Evolutionary conservation across 2,113 vertebrate species (phyloP).

Genomic region (Paradoxurus hermaphroditus): DNA sequence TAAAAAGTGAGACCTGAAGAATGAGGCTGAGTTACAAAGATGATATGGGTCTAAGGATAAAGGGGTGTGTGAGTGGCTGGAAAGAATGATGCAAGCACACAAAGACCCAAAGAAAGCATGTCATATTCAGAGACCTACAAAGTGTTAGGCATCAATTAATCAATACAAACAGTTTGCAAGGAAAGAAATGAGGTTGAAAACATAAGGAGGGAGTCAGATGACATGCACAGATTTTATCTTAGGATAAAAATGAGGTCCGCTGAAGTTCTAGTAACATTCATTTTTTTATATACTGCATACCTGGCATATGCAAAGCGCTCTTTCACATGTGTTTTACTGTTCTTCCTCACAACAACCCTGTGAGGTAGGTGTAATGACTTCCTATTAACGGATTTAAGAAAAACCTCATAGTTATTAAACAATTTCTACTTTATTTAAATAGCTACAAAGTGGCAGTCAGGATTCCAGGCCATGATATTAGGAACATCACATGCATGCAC

Average conservation of each 20-base stretch:
- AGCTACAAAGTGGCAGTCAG: slow-evolving; percentile 52
- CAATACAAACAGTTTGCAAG: background rate
- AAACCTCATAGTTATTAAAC: slow-evolving; percentile 37
- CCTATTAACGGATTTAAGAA: slow-evolving; percentile 45
- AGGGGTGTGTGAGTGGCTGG: background rate
- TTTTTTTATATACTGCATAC: background rate
- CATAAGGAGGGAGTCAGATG: background rate
- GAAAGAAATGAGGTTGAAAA: background rate
- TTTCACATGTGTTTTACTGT: slow-evolving; percentile 44
- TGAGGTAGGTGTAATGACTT: slow-evolving; percentile 73
- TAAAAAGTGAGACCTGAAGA: background rate
- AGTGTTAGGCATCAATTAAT: background rate
- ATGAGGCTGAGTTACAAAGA: background rate
- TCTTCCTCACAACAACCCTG: slow-evolving; percentile 78
- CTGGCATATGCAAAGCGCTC: background rate
- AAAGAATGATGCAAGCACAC: background rate
- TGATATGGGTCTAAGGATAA: background rate
- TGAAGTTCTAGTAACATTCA: background rate
- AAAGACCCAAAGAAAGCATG: background rate
- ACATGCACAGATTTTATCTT: background rate
- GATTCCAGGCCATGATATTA: slow-evolving; percentile 39
- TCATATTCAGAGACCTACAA: background rate
- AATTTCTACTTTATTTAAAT: slow-evolving; percentile 68
- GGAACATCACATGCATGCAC: background rate
- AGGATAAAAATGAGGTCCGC: background rate